Base-by-base conservation (phyloP, 1,140 invertebrate genomes). In the Hyphantria cunea region DNA sequence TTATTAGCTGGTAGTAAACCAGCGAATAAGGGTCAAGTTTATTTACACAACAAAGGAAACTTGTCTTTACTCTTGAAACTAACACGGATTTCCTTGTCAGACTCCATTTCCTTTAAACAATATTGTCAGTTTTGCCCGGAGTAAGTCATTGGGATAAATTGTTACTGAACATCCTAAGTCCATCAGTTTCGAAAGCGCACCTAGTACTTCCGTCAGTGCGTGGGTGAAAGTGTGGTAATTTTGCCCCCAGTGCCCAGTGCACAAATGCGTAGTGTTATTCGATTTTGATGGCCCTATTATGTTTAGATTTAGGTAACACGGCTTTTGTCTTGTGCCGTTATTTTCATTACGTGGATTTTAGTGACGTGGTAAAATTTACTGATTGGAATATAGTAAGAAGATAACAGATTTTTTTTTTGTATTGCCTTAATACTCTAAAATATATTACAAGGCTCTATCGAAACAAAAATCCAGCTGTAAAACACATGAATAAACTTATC, bases 181-280 rank as follows among this genome's bases (percentile, higher is more conserved):
- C 14, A 25, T 13, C 39, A 55, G 10, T 54, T 62, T 67, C 39
- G 65, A 62, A 67, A 67, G 65, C 33, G 58, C 17, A 52, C 45
- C 31, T 13, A 45, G 56, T 63, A 54, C 60, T 66, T 63, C 52
- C 56, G 54, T 34, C 59, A 34, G 41, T 66, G 63, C 53, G 55
- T 66, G 41, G 68, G 68, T 59, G 68, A 70, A 70, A 70, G 68
- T 70, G 31, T 52, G 48, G 15, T 53, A 49, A 62, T 62, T 61
- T 67, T 58, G 59, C 65, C 59, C 47, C 52, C 13, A 41, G 52
- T 44, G 33, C 37, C 55, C n/a, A n/a, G 60, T 66, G 61, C 52
- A 25, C 45, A 61, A 41, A 48, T 55, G 52, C 50, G 42, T 66
- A 66, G 47, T 62, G 60, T 67, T 71, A 63, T 64, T 56, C 54